A percentile compares a stretch with the other conserved stretches of the same genome.
Evolutionary conservation across 2,888 invertebrate genomes (phyloP).

Genomic region (Limulus polyphemus): DNA sequence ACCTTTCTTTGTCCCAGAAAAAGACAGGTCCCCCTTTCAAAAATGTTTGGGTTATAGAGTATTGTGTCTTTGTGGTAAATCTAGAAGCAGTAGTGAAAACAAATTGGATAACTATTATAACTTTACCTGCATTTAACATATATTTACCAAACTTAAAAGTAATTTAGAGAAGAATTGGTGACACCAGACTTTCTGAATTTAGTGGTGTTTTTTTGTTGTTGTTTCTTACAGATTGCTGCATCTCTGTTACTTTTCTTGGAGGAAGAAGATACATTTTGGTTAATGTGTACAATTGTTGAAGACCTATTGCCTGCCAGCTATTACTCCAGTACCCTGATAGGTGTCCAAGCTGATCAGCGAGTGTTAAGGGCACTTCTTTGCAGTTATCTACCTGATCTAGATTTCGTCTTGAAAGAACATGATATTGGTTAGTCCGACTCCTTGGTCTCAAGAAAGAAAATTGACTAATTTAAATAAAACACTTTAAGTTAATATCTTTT

Average conservation of each 20-base stretch:
- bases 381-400: constrained; percentile 68
- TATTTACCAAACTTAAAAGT: background rate
- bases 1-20: too few relatives aligned
- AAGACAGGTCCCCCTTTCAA: too few relatives aligned
- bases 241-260: constrained; percentile 83
- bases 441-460: too few relatives aligned
- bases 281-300: constrained; percentile 97
- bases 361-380: constrained; percentile 85
- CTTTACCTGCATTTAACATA: background rate
- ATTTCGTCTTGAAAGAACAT: constrained; percentile 79
- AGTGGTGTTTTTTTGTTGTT: constrained; percentile 6
- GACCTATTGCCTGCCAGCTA: constrained; percentile 93
- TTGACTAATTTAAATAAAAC: too few relatives aligned
- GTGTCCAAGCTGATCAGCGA: constrained; percentile 79
- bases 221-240: constrained; percentile 56
- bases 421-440: constrained; percentile 42
- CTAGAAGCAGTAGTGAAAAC: background rate
- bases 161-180: background rate
- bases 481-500: too few relatives aligned
- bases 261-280: constrained; percentile 98
- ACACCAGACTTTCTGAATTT: background rate
- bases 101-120: background rate
- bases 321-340: constrained; percentile 81
- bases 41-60: too few relatives aligned
- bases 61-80: too few relatives aligned